These are phyloP conservation scores for Channallabes apus DNA, from an alignment of 2,797 vertebrate genomes.

Conservation along the genomic window DNA sequence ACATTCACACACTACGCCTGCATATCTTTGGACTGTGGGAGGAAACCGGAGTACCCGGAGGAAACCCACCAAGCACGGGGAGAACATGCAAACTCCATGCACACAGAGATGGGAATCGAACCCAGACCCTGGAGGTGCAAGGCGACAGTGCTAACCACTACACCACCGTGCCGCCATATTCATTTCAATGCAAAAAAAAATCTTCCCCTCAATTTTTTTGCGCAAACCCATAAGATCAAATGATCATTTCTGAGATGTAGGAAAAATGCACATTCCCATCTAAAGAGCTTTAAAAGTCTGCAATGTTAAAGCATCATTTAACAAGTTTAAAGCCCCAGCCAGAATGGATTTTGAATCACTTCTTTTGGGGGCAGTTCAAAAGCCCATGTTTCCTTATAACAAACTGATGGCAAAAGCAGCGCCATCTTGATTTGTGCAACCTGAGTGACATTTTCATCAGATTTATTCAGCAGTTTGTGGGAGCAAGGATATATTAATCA, in stretches of 20 bases:
- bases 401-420: background rate
- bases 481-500: conserved; percentile 11
- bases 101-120: too few species aligned
- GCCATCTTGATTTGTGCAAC: conserved; percentile 16
- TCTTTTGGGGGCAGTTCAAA: background rate
- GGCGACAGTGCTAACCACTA: too few species aligned
- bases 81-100: too few species aligned
- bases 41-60: too few species aligned
- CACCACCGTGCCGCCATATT: too few species aligned
- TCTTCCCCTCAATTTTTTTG: background rate
- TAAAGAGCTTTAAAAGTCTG: conserved; percentile 1
- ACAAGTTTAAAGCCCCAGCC: conserved; percentile 16
- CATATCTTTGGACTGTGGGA: too few species aligned
- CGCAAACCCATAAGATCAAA: background rate
- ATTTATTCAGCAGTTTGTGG: conserved; percentile 12
- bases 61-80: too few species aligned
- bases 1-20: too few species aligned
- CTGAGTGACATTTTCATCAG: conserved; percentile 13
- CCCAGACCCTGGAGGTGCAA: too few species aligned
- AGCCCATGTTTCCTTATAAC: background rate
- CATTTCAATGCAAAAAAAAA: background rate
- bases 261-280: conserved; percentile 1
- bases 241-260: background rate
- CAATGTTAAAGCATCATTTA: background rate
- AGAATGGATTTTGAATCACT: background rate